Evolutionary conservation across 2,888 invertebrate species (phyloP), one percentile per base, ranked within the genome.

Genomic region (Nomada hirtipes): DNA sequence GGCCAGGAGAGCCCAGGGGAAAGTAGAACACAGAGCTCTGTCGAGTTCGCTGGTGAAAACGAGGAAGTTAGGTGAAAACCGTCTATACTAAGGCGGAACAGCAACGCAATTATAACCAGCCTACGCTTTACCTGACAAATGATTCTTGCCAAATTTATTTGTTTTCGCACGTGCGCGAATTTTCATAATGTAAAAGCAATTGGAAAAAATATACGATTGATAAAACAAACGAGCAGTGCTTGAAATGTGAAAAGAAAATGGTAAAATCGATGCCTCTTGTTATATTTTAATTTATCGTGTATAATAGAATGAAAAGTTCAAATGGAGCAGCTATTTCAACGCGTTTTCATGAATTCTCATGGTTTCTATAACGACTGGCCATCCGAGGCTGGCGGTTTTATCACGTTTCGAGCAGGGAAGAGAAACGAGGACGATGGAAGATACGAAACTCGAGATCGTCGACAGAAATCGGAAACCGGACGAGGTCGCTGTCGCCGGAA

Each of bases 11-110:
- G 75, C 76, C 76, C 86, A 90, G 85, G 92, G 91, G 92, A 93
- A 93, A 93, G 93, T 93, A 92, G 93, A 93, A 93, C 93, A 93
- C 93, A 90, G 74, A 84, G 89, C 84, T 57, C 78, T 50, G 63
- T 68, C 76, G 72, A 55, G 84, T 76, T 84, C 85, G 82, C 82
- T 72, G 91, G 92, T 93, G 93, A 93, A 93, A 93, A 93, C 92
- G 91, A 93, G 92, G 91, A 92, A 93, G 93, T 92, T 91, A 82
- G 91, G 92, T 91, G 93, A 93, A 92, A 93, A 93, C 91, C 89
- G 83, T 85, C 89, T 88, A 81, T 86, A 86, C 88, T 76, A 72
- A 85, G 84, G 82, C 82, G 88, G 87, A 90, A 89, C 88, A 88
- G 84, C 84, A 86, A 36, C 36, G 36, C 88, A 89, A 91, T 91